Evolutionary conservation across 2,113 vertebrate genomes (phyloP).

Genomic region (Glaucidium brasilianum): DNA sequence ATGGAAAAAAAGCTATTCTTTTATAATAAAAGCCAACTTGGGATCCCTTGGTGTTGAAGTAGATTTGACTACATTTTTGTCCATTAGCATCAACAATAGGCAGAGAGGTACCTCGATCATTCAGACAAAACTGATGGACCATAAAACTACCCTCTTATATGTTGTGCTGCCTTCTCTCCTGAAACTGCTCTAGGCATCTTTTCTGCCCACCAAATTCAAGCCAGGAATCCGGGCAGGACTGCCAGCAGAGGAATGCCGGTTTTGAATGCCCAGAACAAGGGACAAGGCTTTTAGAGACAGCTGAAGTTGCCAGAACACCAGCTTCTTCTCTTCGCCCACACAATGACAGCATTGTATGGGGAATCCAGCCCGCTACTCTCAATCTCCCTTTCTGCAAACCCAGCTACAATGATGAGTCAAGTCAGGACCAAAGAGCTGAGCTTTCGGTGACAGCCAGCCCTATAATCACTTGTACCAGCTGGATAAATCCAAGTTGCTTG

Average conservation of each 20-base stretch:
- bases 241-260: slow-evolving; percentile 71
- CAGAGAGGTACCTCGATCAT: slow-evolving; percentile 44
- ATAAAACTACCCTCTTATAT: slow-evolving; percentile 10
- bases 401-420: not conserved
- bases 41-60: not conserved
- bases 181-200: slow-evolving; percentile 56
- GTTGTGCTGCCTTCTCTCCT: not conserved
- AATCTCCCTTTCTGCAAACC: slow-evolving; percentile 16
- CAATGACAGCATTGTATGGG: slow-evolving; percentile 72
- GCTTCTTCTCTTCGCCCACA: slow-evolving; percentile 53
- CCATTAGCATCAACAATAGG: not conserved
- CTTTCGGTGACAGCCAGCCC: not conserved
- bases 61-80: slow-evolving; percentile 8
- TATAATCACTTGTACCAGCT: slow-evolving; percentile 19
- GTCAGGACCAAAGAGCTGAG: slow-evolving; percentile 22
- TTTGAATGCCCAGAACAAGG: slow-evolving; percentile 73
- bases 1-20: not conserved
- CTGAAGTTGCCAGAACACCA: slow-evolving; percentile 70
- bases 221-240: slow-evolving; percentile 42
- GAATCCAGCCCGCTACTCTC: not conserved
- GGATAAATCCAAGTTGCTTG: slow-evolving; percentile 10
- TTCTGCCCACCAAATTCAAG: slow-evolving; percentile 33
- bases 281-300: slow-evolving; percentile 70
- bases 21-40: not conserved
- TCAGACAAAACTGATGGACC: slow-evolving; percentile 26